Percentiles rank a stretch among this genome's conserved stretches.
Evolutionary conservation across 2,113 vertebrate species (phyloP).

Genomic region (Carlito syrichta): DNA sequence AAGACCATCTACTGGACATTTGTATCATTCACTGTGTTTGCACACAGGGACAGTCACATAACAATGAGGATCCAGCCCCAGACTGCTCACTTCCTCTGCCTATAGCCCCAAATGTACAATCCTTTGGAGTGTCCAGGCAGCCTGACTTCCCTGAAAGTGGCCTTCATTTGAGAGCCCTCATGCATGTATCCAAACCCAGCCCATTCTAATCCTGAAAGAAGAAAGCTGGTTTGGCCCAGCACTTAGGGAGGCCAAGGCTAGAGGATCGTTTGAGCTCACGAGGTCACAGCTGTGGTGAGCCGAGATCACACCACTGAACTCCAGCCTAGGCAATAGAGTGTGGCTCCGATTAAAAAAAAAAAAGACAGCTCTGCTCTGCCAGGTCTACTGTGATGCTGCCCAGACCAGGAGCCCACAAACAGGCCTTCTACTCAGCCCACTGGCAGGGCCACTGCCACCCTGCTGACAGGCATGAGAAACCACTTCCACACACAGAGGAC

Average conservation of each 20-base stretch:
- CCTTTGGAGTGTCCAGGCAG: neutral
- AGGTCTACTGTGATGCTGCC: slow-evolving; percentile 28
- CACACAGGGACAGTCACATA: neutral
- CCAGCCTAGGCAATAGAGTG: too few species aligned
- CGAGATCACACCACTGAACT: too few species aligned
- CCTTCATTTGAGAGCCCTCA: neutral
- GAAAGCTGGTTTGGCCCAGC: too few species aligned
- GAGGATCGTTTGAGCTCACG: too few species aligned
- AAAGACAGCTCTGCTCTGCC: slow-evolving; percentile 20
- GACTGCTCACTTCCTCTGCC: neutral
- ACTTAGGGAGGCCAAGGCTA: too few species aligned
- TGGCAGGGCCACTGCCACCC: slow-evolving; percentile 47
- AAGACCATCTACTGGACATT: neutral
- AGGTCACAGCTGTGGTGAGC: too few species aligned
- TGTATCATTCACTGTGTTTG: neutral
- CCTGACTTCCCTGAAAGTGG: neutral
- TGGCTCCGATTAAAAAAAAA: too few species aligned
- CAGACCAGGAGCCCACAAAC: slow-evolving; percentile 45
- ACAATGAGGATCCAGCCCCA: neutral
- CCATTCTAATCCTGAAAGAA: slow-evolving; percentile 42
- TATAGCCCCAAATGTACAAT: neutral
- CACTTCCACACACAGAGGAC: too few species aligned
- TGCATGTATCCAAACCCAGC: neutral
- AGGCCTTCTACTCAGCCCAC: slow-evolving; percentile 47
- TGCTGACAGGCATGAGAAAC: too few species aligned